These are phyloP conservation scores for Leistus spinibarbis DNA, from an alignment of 2,888 invertebrate genomes.

Conservation along the genomic window DNA sequence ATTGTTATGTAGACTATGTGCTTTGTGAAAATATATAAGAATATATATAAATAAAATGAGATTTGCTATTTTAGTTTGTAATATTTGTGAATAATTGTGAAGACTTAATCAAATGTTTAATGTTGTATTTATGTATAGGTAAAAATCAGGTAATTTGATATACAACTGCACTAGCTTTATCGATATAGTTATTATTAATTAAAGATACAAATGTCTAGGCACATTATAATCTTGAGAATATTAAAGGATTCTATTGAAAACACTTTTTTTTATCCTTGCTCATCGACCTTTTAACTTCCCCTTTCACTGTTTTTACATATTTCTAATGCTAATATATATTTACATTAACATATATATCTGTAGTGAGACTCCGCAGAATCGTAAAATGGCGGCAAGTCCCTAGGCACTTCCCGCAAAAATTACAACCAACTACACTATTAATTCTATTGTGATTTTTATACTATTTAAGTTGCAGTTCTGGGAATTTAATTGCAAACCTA, in stretches of 20 bases:
- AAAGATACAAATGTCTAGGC: constrained; percentile 33
- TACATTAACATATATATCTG: too few relatives aligned
- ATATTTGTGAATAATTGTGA: constrained; percentile 3
- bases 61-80: constrained; percentile 1
- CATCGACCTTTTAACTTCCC: too few relatives aligned
- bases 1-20: neutral
- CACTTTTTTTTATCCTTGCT: neutral
- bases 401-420: too few relatives aligned
- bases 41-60: neutral
- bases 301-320: too few relatives aligned
- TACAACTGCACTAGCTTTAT: constrained; percentile 39
- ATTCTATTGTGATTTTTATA: too few relatives aligned
- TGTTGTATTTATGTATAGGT: constrained; percentile 32
- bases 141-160: neutral
- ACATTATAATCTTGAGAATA: constrained; percentile 37
- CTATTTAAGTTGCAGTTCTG: too few relatives aligned
- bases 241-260: constrained; percentile 39
- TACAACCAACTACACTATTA: too few relatives aligned
- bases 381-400: too few relatives aligned
- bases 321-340: too few relatives aligned
- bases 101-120: constrained; percentile 4
- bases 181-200: constrained; percentile 31
- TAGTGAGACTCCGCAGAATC: too few relatives aligned
- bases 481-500: too few relatives aligned
- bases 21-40: neutral